phyloP scores from a whole-genome alignment of 2,113 vertebrate species.

The Mirza zaza region DNA sequence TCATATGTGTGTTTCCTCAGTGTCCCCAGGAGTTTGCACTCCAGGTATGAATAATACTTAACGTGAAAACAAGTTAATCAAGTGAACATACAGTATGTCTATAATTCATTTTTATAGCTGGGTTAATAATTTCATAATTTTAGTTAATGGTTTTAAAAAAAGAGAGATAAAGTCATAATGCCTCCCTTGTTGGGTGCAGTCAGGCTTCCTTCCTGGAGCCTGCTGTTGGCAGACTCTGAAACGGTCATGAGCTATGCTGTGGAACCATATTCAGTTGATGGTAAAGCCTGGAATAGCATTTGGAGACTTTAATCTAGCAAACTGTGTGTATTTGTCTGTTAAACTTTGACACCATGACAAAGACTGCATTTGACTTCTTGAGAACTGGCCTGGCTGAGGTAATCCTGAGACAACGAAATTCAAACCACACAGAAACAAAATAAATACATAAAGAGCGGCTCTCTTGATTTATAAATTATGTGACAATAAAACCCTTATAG shows the following conservation, averaged over 20 bases:
- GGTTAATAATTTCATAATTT: slow-evolving; percentile 9
- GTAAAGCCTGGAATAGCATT: not conserved
- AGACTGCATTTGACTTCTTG: not conserved
- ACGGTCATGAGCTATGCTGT: not conserved
- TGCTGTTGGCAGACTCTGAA: not conserved
- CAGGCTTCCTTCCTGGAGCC: slow-evolving; percentile 21
- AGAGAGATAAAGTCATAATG: slow-evolving; percentile 20
- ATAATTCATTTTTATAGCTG: not conserved
- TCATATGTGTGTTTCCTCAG: not conserved
- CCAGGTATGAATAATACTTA: not conserved
- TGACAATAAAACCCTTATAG: slow-evolving; percentile 32
- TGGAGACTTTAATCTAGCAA: not conserved
- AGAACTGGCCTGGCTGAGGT: not conserved
- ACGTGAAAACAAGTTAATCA: slow-evolving; percentile 16
- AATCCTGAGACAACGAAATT: slow-evolving; percentile 30
- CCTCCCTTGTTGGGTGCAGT: not conserved
- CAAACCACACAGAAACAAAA: slow-evolving; percentile 27
- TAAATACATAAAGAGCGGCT: not conserved
- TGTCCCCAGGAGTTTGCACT: not conserved
- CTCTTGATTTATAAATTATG: not conserved
- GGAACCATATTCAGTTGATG: not conserved
- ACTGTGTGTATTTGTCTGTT: not conserved
- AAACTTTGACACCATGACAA: not conserved
- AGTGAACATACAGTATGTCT: not conserved
- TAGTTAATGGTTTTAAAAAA: not conserved